Conservation (phyloP, 2,888 invertebrate species). For the Strigamia transsilvanica region DNA sequence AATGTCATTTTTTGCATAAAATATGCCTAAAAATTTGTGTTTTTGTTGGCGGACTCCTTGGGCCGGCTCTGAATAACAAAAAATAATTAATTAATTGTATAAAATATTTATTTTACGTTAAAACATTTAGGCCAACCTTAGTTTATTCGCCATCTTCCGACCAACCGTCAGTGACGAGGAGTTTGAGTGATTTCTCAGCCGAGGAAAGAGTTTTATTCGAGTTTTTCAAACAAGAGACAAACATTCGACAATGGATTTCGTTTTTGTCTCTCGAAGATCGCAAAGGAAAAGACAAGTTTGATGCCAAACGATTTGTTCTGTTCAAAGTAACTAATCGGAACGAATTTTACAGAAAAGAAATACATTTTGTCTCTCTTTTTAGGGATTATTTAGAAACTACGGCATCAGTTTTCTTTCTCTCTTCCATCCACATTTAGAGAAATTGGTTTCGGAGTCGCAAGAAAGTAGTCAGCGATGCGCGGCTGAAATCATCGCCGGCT, state of each 20-base stretch:
- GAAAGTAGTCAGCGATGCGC: constrained; percentile 84
- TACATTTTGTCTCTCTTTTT: background rate
- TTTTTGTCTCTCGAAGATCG: constrained; percentile 84
- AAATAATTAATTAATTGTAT: too few species aligned
- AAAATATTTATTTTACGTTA: too few species aligned
- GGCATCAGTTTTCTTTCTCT: constrained; percentile 73
- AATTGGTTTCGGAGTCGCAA: constrained; percentile 73
- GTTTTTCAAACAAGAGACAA: constrained; percentile 74
- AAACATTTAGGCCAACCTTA: constrained; percentile 66
- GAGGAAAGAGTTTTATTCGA: constrained; percentile 73
- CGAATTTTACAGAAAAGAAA: background rate
- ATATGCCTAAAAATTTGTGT: too few species aligned
- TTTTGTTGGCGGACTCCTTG: too few species aligned
- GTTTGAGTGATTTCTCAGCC: constrained; percentile 69
- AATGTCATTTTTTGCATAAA: background rate
- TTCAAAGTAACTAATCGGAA: constrained; percentile 72
- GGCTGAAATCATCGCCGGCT: constrained; percentile 79
- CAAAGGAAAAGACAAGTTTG: constrained; percentile 84
- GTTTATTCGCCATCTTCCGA: constrained; percentile 74
- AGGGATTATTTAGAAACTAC: constrained; percentile 78
- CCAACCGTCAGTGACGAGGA: constrained; percentile 71
- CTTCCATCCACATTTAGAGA: constrained; percentile 73
- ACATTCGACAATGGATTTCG: constrained; percentile 75
- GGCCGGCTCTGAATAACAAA: too few species aligned
- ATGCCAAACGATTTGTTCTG: constrained; percentile 72